Evolutionary conservation across 2,113 vertebrate genomes (phyloP).

Genomic region (Lichenostomus cassidix): DNA sequence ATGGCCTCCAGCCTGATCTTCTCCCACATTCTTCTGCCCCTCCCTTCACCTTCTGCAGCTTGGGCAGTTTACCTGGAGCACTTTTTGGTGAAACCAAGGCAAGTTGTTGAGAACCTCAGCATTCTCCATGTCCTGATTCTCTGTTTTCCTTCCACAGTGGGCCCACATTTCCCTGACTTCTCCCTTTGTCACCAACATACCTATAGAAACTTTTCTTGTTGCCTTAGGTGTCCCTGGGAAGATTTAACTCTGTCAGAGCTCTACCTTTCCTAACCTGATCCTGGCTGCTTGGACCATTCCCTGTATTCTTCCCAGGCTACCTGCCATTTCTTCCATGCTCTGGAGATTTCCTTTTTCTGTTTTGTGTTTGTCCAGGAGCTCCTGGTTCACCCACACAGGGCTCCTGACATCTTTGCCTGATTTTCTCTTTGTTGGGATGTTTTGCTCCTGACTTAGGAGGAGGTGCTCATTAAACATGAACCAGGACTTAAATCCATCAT

Average conservation of each 20-base stretch:
- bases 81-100: neutral
- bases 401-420: neutral
- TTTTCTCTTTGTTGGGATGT: neutral
- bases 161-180: neutral
- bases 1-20: neutral
- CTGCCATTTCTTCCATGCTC: neutral
- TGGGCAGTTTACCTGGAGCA: neutral
- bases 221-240: neutral
- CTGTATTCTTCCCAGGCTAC: neutral
- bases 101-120: neutral
- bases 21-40: neutral
- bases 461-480: too few relatives aligned
- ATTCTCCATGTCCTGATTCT: too few relatives aligned
- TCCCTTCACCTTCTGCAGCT: neutral
- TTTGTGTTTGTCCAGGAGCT: neutral
- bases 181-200: neutral
- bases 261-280: neutral
- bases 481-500: neutral
- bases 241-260: neutral
- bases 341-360: neutral
- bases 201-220: neutral
- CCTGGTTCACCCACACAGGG: neutral
- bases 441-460: neutral
- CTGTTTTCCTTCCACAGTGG: neutral
- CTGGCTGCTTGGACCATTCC: neutral